Conservation (phyloP, 2,113 vertebrate species). For the Burhinus bistriatus region DNA sequence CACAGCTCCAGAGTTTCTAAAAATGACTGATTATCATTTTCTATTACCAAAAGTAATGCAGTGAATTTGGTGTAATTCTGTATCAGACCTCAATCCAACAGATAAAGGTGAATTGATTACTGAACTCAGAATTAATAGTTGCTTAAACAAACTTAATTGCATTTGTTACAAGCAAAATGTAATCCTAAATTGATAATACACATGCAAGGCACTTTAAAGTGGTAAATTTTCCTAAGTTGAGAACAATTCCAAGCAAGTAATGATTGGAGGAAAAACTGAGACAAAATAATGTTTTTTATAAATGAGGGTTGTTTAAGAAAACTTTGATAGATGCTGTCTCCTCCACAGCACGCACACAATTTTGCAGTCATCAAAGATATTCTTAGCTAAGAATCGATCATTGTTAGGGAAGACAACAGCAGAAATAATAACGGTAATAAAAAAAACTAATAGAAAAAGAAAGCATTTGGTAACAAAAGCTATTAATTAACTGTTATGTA, state of each 20-base stretch:
- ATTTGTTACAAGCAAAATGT: not conserved
- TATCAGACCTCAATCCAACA: not conserved
- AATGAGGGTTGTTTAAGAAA: not conserved
- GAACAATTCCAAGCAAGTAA: not conserved
- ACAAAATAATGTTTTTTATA: not conserved
- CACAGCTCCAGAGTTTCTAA: not conserved
- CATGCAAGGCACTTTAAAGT: not conserved
- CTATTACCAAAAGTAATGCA: not conserved
- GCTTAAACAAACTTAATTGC: not conserved
- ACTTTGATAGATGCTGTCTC: not conserved
- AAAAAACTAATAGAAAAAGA: not conserved
- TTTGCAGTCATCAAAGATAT: not conserved
- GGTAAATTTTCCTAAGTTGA: not conserved
- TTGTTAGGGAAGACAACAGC: not conserved
- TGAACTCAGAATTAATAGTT: constrained; percentile 7
- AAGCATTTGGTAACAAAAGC: not conserved
- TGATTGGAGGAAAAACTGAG: not conserved
- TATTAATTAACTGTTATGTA: not conserved
- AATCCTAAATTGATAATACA: not conserved
- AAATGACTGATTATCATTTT: not conserved
- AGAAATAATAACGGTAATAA: constrained; percentile 9
- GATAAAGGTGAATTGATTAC: constrained; percentile 31
- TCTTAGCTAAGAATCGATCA: not conserved
- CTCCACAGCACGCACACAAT: not conserved
- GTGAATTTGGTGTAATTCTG: not conserved